These are phyloP conservation scores for Tenualosa ilisha DNA, from an alignment of 2,797 vertebrate genomes.

Conservation along the genomic window DNA sequence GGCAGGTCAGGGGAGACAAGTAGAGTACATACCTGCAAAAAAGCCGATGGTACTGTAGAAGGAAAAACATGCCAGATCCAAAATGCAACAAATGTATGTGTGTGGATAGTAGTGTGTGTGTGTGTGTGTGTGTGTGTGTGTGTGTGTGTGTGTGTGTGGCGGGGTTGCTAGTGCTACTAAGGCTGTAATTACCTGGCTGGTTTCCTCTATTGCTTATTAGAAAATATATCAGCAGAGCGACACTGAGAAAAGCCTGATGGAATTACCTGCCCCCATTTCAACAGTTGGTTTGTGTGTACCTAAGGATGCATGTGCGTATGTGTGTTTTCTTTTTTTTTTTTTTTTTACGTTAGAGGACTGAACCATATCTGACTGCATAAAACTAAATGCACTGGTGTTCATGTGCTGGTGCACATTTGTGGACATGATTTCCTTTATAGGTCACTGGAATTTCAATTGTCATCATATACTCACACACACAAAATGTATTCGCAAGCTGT, in stretches of 20 bases:
- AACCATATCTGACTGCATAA: constrained; percentile 3
- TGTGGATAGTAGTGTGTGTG: neutral
- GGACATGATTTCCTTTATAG: constrained; percentile 16
- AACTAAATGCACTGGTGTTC: constrained; percentile 9
- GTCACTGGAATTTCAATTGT: constrained; percentile 16
- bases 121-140: neutral
- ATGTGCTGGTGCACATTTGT: neutral
- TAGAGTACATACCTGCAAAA: neutral
- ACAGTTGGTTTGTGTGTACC: constrained; percentile 8
- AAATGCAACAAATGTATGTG: neutral
- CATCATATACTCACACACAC: no score
- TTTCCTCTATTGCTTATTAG: constrained; percentile 56
- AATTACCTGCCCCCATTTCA: constrained; percentile 49
- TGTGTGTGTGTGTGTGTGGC: constrained; percentile 28
- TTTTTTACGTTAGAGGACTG: neutral
- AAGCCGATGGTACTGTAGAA: neutral
- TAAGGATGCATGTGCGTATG: constrained; percentile 12
- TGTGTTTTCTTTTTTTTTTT: constrained; percentile 24
- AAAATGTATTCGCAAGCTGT: neutral
- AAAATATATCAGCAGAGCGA: constrained; percentile 56
- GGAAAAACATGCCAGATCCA: neutral
- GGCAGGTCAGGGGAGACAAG: neutral
- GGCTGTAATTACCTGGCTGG: constrained; percentile 59
- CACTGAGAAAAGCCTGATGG: constrained; percentile 54
- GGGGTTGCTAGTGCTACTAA: constrained; percentile 32